phyloP scores from a whole-genome alignment of 2,797 vertebrate species.

The Botia kubotai region DNA sequence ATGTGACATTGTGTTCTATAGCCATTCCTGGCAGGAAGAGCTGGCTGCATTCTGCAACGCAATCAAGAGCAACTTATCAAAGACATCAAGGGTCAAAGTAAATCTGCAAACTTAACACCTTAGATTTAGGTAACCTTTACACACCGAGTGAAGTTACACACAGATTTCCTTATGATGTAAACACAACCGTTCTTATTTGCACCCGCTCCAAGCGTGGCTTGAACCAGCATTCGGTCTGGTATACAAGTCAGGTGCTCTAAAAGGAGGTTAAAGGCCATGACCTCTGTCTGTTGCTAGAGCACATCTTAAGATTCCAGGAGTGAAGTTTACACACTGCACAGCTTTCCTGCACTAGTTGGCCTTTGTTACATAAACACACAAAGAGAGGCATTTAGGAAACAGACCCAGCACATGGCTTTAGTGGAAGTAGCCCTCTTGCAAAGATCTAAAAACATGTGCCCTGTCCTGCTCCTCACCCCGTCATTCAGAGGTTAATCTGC shows the following conservation, averaged over 20 bases:
- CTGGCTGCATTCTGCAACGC: slow-evolving; percentile 56
- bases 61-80: slow-evolving; percentile 56
- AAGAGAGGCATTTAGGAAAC: slow-evolving; percentile 23
- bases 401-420: slow-evolving; percentile 61
- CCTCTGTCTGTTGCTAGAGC: too few relatives aligned
- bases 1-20: slow-evolving; percentile 35
- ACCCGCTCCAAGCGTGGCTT: too few relatives aligned
- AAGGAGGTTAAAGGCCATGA: too few relatives aligned
- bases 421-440: background rate
- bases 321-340: too few relatives aligned
- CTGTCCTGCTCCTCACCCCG: background rate
- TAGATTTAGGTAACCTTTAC: slow-evolving; percentile 15
- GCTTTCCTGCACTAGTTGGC: too few relatives aligned
- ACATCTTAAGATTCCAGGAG: too few relatives aligned
- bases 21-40: slow-evolving; percentile 25
- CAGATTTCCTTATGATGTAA: background rate
- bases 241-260: too few relatives aligned
- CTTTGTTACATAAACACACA: background rate
- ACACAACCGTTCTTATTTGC: too few relatives aligned
- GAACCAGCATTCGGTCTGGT: too few relatives aligned
- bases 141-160: slow-evolving; percentile 14
- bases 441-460: background rate
- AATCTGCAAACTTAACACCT: slow-evolving; percentile 61
- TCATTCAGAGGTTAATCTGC: slow-evolving; percentile 20
- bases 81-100: slow-evolving; percentile 54